Evolutionary conservation across 2,797 vertebrate genomes (phyloP), one percentile per base, ranked within the genome.

Genomic region (Spinibarbus caldwelli): DNA sequence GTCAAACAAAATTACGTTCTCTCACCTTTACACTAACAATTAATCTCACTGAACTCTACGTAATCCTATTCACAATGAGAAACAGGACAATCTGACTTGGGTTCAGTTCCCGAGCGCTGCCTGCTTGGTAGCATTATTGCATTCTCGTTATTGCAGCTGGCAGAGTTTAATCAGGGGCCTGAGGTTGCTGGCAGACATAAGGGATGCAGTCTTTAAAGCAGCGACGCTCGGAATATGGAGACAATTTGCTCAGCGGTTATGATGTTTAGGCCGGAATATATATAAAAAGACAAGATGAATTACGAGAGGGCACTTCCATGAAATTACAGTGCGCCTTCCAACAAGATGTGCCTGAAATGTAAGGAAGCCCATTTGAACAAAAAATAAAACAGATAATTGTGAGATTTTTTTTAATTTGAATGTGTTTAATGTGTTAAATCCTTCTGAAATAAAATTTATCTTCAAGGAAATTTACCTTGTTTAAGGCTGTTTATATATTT

Each of bases 161-260:
- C 91, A 93, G 70, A 84, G 87, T 89, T 89, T 90, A 84, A 91
- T 87, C 87, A 88, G 87, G 86, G 84, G 80, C 88, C 88, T 93
- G 92, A 94, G 93, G 93, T 93, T 93, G 78, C 91, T 95, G 94
- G 93, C 93, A 93, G 89, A 85, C 89, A 68, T 86, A 85, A 82
- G 89, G 84, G 82, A 92, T 82, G 91, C 92, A 94, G 95, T 94
- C 92, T 93, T 94, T 90, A 88, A 93, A 92, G 93, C 89, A 94
- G 91, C 90, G 82, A 85, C 90, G 86, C 89, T 93, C 86, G 93
- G 94, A 90, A 94, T 92, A 91, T 90, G 89, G 92, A 92, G 91
- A 92, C 90, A 88, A 90, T 92, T 94, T 93, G 90, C 92, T 92
- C 88, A 66, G 93, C 1, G 93, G 94, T 94, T 91, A 88, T 73